Evolutionary conservation across 2,113 vertebrate genomes (phyloP).

Genomic region (Dunckerocampus dactyliophorus): DNA sequence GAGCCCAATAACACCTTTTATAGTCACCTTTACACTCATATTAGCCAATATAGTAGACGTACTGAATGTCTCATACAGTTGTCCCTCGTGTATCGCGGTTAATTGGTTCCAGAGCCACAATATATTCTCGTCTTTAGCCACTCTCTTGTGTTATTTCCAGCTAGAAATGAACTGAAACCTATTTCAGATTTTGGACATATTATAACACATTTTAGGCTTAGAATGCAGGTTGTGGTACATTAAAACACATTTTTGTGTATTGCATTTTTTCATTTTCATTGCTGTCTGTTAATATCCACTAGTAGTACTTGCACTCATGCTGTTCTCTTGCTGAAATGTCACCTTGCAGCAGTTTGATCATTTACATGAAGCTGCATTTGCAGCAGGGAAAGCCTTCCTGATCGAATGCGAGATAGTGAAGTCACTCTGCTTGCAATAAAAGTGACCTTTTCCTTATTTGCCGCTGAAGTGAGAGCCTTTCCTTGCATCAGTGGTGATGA

Average conservation of each 20-base stretch:
- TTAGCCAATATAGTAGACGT: no score
- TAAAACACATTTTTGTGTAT: neutral
- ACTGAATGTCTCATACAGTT: no score
- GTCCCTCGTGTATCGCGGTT: no score
- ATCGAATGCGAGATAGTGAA: neutral
- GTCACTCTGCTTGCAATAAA: conserved; percentile 36
- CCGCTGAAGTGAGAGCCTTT: conserved; percentile 44
- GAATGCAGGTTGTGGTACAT: no score
- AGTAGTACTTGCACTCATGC: conserved; percentile 4
- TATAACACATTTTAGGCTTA: no score
- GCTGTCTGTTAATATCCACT: neutral
- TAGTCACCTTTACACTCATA: no score
- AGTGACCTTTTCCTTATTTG: conserved; percentile 28
- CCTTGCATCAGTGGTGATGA: conserved; percentile 61
- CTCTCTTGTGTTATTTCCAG: neutral
- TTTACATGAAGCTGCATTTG: conserved; percentile 25
- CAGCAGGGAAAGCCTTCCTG: neutral
- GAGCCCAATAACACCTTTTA: no score
- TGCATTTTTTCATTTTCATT: no score
- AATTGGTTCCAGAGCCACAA: no score
- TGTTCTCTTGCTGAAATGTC: conserved; percentile 7
- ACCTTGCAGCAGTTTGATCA: neutral
- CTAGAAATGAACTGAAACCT: no score
- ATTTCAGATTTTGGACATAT: no score
- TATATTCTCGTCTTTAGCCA: no score